Conservation (phyloP, 2,888 invertebrate species). For the Linyphia triangularis region DNA sequence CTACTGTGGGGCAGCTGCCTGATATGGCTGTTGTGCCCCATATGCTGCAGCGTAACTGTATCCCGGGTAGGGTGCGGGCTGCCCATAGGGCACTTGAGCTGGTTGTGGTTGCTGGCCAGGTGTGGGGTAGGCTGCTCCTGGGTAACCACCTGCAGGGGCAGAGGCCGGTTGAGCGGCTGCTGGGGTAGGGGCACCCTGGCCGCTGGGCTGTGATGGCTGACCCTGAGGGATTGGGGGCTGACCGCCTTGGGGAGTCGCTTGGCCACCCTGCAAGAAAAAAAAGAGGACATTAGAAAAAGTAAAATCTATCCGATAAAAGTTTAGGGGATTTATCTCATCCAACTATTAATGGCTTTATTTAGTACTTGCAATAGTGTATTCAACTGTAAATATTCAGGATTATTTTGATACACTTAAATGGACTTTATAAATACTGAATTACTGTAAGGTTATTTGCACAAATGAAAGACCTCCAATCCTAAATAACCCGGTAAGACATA, state of each 20-base stretch:
- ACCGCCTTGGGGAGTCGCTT: constrained; percentile 17
- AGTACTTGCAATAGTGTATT: too few species aligned
- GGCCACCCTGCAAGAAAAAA: constrained; percentile 31
- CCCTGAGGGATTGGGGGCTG: constrained; percentile 50
- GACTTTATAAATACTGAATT: too few species aligned
- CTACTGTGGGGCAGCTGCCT: constrained; percentile 57
- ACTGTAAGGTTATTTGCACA: too few species aligned
- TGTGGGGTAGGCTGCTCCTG: constrained; percentile 63
- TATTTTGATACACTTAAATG: too few species aligned
- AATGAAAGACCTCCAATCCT: too few species aligned
- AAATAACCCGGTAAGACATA: too few species aligned
- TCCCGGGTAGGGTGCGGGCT: constrained; percentile 69
- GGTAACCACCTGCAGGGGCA: constrained; percentile 63
- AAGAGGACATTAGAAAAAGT: not conserved
- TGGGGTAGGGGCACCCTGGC: constrained; percentile 57
- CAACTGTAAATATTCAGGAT: too few species aligned
- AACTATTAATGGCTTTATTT: too few species aligned
- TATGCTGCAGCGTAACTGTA: constrained; percentile 71
- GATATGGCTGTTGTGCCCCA: constrained; percentile 61
- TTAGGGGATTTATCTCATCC: too few species aligned
- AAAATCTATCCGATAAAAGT: not conserved
- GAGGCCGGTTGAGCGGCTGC: constrained; percentile 62
- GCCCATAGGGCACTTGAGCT: constrained; percentile 67
- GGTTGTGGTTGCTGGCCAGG: constrained; percentile 67
- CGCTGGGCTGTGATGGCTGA: constrained; percentile 24